phyloP scores from a whole-genome alignment of 1,140 invertebrate species.

The Globodera ellingtonae region DNA sequence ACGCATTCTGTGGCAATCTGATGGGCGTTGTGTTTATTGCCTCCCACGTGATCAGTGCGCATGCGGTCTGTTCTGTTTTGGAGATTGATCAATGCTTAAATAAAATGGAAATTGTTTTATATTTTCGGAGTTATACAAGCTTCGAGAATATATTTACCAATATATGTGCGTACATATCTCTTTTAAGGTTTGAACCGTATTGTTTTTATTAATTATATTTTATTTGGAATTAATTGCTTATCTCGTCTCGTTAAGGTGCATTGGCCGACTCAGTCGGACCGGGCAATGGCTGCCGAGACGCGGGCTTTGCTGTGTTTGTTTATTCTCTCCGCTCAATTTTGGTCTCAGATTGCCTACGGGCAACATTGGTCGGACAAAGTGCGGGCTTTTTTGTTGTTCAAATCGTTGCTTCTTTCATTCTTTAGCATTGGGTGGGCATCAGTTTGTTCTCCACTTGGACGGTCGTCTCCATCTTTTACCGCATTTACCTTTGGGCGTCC shows the following conservation, averaged over 20 bases:
- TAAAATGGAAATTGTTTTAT: too few species aligned
- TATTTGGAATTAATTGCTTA: background rate
- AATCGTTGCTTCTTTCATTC: background rate
- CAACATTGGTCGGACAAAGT: conserved; percentile 52
- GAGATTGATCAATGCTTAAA: background rate
- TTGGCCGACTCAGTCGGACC: conserved; percentile 52
- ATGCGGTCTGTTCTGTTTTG: conserved; percentile 24
- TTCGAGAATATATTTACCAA: too few species aligned
- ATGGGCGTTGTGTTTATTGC: conserved; percentile 59
- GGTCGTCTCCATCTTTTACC: conserved; percentile 57
- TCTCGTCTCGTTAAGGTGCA: conserved; percentile 41
- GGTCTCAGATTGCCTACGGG: conserved; percentile 63
- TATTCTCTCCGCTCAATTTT: conserved; percentile 61
- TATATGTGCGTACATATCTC: too few species aligned
- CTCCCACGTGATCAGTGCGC: conserved; percentile 47
- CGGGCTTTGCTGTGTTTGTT: conserved; percentile 57
- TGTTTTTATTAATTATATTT: background rate
- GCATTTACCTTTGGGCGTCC: conserved; percentile 31
- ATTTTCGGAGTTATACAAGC: too few species aligned
- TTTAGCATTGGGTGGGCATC: conserved; percentile 63
- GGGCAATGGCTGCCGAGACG: conserved; percentile 58
- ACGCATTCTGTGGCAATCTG: conserved; percentile 59
- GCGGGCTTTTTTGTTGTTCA: background rate
- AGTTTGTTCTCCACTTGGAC: conserved; percentile 63
- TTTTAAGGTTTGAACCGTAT: background rate